A percentile compares a stretch with the other conserved stretches of the same genome.
Conservation (phyloP, 1,140 invertebrate genomes). For the Listronotus bonariensis region DNA sequence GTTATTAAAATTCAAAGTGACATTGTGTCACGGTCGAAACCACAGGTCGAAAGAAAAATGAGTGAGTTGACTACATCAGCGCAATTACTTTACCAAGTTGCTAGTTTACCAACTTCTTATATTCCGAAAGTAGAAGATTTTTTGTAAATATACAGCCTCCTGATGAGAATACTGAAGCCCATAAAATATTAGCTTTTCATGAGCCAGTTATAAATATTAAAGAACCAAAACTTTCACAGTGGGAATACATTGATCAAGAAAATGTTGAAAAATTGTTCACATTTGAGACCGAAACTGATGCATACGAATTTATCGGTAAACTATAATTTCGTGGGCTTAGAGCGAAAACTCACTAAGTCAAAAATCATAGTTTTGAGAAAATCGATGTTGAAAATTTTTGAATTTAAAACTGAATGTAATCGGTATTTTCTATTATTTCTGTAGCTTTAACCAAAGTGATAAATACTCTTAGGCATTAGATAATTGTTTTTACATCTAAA, state of each 20-base stretch:
- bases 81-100: slow-evolving; percentile 12
- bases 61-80: neutral
- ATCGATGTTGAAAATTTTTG: too few relatives aligned
- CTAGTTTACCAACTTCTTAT: slow-evolving; percentile 9
- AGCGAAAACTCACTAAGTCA: too few relatives aligned
- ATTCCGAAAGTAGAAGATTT: slow-evolving; percentile 18
- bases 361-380: too few relatives aligned
- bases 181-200: slow-evolving; percentile 31
- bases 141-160: neutral
- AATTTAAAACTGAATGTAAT: too few relatives aligned
- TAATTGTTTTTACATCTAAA: too few relatives aligned
- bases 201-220: slow-evolving; percentile 5
- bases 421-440: too few relatives aligned
- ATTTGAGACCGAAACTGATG: slow-evolving; percentile 29
- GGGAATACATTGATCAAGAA: slow-evolving; percentile 43
- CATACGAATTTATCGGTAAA: slow-evolving; percentile 41
- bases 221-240: slow-evolving; percentile 38
- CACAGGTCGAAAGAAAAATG: slow-evolving; percentile 12
- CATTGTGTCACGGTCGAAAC: neutral
- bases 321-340: too few relatives aligned
- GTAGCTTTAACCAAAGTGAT: too few relatives aligned
- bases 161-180: neutral
- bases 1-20: neutral
- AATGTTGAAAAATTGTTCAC: slow-evolving; percentile 42
- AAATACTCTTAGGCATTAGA: too few relatives aligned